Evolutionary conservation across 2,797 vertebrate species (phyloP).

Genomic region (Staurois parvus): DNA sequence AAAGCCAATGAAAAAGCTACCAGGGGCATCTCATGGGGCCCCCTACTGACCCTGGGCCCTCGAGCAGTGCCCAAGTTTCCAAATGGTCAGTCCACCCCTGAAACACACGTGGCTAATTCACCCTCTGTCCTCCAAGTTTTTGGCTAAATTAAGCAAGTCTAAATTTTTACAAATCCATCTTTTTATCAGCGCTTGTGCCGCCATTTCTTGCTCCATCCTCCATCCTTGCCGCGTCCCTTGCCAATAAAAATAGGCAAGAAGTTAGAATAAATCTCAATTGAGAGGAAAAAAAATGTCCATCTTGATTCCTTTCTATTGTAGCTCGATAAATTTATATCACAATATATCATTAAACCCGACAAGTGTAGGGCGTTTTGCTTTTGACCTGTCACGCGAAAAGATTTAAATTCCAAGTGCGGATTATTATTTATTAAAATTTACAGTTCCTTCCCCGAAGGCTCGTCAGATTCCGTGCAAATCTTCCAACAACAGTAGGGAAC

Average conservation of each 20-base stretch:
- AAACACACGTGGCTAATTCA: no score
- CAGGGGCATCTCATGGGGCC: no score
- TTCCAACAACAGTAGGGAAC: neutral
- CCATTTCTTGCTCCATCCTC: neutral
- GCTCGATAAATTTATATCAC: neutral
- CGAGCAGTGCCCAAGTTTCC: no score
- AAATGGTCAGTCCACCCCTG: no score
- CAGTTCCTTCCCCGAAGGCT: neutral
- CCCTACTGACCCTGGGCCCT: no score
- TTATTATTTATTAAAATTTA: constrained; percentile 20
- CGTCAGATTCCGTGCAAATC: neutral
- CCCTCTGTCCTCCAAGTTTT: no score
- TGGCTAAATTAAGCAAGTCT: no score
- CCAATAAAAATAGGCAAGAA: neutral
- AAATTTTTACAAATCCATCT: no score
- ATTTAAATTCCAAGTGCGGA: constrained; percentile 3
- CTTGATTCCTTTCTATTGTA: neutral
- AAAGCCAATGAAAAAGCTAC: no score
- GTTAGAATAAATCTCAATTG: neutral
- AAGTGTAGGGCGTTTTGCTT: neutral
- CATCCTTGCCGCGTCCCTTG: neutral
- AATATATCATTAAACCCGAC: neutral
- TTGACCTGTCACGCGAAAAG: neutral
- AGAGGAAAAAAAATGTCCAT: neutral
- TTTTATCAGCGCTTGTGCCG: no score